Base-by-base conservation (phyloP, 2,113 vertebrate genomes). In the Xerus inauris region DNA sequence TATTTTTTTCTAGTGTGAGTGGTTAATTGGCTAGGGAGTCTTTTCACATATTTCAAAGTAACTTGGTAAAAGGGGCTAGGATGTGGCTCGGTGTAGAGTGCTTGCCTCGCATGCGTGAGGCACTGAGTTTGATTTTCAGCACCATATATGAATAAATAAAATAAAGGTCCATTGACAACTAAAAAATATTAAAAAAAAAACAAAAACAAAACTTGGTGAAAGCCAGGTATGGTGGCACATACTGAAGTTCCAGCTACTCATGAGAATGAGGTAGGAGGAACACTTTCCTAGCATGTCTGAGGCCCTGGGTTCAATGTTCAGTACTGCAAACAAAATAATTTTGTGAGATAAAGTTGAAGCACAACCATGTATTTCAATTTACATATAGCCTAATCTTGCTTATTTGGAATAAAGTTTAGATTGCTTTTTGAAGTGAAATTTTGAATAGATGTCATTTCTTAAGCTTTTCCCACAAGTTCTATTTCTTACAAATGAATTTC, bases 371-470 rank as follows among this genome's bases (percentile, higher is more conserved):
- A 51, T 28, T 84, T 5, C 47, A 91, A 0, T 84, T 88, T 91
- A 47, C 65, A 65, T 89, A 45, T 62, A 54, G 19, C 8, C 26
- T 62, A 62, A 26, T 86, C 42, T 82, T 94, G 45, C 26, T 95
- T 94, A 80, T 75, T 93, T 87, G 59, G 89, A 88, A 35, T 79
- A 40, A 91, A 84, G n/a, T 85, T 83, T 64, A 76, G 80, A 22
- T 76, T 92, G 30, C 87, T 94, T 95, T 90, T 75, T 87, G 71
- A 95, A 79, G 49, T 95, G 45, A 88, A 72, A 75, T 80, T 93
- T 91, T 72, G 12, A 69, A 9, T 69, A 89, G 62, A 8, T 81
- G 0, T 86, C 6, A 91, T 91, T 94, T 91, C 32, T 95, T 91
- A 71, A 94, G 57, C 32, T 87, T 88, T 92, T 89, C n/a, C 45